Evolutionary conservation across 2,888 invertebrate genomes (phyloP), one percentile per base, ranked within the genome.

Genomic region (Brenthis hecate): DNA sequence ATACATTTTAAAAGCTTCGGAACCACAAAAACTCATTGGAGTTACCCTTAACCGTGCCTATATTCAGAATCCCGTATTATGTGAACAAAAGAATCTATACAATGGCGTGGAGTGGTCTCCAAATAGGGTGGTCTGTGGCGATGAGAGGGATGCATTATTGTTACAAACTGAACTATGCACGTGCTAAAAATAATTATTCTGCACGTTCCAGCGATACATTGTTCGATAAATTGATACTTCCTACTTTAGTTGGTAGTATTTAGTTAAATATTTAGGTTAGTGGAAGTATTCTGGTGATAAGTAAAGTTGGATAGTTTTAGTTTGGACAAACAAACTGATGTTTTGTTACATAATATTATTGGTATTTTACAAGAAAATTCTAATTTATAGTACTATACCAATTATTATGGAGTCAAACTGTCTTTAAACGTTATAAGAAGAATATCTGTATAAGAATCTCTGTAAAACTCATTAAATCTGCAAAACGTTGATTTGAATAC

Each of bases 121-220:
- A 50, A 53, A 54, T 47, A 48, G 64, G 69, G 69, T 60, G 71
- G 71, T 71, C 69, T 43, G 13, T n/a, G 51, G 14, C 23, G 48
- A 68, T 50, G 50, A 68, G 60, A 75, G 76, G 77, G 76, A 77
- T 76, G 73, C 65, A 54, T 65, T 62, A 73, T 75, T 75, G 73
- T 76, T 65, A 16, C 60, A 28, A 2, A 53, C 51, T 53, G 51
- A 16, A 53, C 51, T 13, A n/a, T 58, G 63, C 76, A 76, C 75
- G 75, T 75, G 75, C 68, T 60, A 57, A 48, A 62, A 60, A 61
- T 65, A 57, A 50, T 65, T 65, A 61, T 67, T 56, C 43, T 56
- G 66, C 66, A 66, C 66, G 60, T 60, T 55, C 56, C 53, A 13
- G 23, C 48, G n/a, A 19, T 51, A 51, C 56, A 62, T 69, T 69